Evolutionary conservation across 2,113 vertebrate genomes (phyloP).

Genomic region (Promerops cafer): DNA sequence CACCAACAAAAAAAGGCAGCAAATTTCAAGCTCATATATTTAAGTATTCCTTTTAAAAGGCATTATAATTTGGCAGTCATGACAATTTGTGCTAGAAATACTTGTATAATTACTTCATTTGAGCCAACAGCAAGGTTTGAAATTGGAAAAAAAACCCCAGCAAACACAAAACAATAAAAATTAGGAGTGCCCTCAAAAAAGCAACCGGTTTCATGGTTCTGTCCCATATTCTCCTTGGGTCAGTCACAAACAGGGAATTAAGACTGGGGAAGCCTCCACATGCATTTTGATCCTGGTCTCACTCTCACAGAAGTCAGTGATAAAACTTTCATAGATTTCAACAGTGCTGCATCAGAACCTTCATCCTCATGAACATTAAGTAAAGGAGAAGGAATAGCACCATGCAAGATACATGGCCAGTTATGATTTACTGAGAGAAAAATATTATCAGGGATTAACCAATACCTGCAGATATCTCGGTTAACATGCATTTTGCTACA

Average conservation of each 20-base stretch:
- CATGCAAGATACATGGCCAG: background rate
- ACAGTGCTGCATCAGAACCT: background rate
- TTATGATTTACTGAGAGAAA: background rate
- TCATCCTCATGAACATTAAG: background rate
- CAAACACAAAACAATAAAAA: background rate
- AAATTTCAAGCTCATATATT: background rate
- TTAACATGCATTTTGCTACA: background rate
- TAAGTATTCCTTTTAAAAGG: background rate
- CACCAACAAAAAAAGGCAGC: background rate
- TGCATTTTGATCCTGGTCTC: background rate
- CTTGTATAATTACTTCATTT: background rate
- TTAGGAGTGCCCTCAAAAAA: background rate
- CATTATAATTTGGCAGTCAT: background rate
- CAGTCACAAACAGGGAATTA: background rate
- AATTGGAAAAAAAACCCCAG: background rate
- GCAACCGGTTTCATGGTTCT: background rate
- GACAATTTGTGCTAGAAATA: background rate
- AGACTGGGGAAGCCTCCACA: background rate
- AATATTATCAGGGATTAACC: background rate
- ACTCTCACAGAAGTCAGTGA: background rate
- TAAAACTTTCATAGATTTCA: background rate
- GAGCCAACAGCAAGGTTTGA: background rate
- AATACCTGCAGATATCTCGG: background rate
- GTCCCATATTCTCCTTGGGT: background rate
- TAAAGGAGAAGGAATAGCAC: background rate